Conservation (phyloP, 2,113 vertebrate genomes). For the Perca fluviatilis region DNA sequence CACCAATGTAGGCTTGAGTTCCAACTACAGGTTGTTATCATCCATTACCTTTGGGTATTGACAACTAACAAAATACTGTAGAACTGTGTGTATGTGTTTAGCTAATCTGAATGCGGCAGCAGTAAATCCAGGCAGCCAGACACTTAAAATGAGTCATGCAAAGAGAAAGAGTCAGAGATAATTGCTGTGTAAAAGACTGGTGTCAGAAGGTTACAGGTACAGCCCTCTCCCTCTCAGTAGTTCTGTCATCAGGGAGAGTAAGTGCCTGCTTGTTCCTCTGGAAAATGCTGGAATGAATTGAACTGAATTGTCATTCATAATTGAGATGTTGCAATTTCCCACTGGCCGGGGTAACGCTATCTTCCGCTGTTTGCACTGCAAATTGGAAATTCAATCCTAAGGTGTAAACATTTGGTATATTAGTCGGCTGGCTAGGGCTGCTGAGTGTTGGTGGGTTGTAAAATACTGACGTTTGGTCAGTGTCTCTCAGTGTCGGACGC, state of each 20-base stretch:
- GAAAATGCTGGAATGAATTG: slow-evolving; percentile 88
- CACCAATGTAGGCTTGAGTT: not conserved
- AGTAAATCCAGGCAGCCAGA: slow-evolving; percentile 54
- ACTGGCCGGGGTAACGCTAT: slow-evolving; percentile 82
- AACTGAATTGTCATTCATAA: slow-evolving; percentile 87
- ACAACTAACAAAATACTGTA: slow-evolving; percentile 4
- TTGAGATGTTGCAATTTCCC: slow-evolving; percentile 84
- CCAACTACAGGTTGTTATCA: not conserved
- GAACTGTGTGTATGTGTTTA: slow-evolving; percentile 25
- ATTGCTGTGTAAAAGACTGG: slow-evolving; percentile 60
- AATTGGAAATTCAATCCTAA: slow-evolving; percentile 90
- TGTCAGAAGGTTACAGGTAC: slow-evolving; percentile 65
- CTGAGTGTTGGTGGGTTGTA: slow-evolving; percentile 54
- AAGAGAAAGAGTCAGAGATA: slow-evolving; percentile 60
- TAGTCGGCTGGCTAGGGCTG: slow-evolving; percentile 83
- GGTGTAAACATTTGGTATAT: slow-evolving; percentile 92
- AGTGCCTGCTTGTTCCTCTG: slow-evolving; percentile 81
- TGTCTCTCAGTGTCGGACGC: too few relatives aligned
- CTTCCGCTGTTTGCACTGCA: slow-evolving; percentile 88
- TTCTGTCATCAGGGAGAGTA: slow-evolving; percentile 80
- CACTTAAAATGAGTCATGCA: slow-evolving; percentile 60
- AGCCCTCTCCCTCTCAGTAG: slow-evolving; percentile 59
- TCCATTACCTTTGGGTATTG: slow-evolving; percentile 8
- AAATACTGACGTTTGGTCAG: too few relatives aligned
- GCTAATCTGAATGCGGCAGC: slow-evolving; percentile 32